These are phyloP conservation scores for Macrosteles quadrilineatus DNA, from an alignment of 1,140 invertebrate genomes.

Conservation along the genomic window DNA sequence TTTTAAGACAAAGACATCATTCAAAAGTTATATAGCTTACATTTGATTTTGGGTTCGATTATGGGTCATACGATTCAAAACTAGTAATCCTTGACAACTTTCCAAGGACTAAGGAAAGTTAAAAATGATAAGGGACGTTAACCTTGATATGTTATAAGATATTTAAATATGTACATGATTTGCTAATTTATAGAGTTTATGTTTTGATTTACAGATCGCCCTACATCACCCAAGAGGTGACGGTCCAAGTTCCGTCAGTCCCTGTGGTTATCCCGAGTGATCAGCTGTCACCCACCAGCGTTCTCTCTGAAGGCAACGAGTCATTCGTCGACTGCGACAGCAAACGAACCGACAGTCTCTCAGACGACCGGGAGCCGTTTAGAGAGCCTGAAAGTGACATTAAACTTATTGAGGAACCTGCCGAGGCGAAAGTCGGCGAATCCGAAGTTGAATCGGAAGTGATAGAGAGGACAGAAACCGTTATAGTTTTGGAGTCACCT, in stretches of 20 bases:
- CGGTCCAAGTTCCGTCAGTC: background rate
- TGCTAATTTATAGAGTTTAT: too few species aligned
- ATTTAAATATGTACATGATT: too few species aligned
- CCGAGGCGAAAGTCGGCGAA: background rate
- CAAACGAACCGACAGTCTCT: slow-evolving; percentile 21
- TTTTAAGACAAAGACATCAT: too few species aligned
- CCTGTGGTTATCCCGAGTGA: background rate
- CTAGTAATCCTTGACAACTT: too few species aligned
- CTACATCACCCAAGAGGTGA: slow-evolving; percentile 39
- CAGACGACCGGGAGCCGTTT: slow-evolving; percentile 12
- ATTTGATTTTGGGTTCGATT: too few species aligned
- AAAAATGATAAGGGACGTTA: too few species aligned
- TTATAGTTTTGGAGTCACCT: slow-evolving; percentile 3
- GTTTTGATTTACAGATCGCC: slow-evolving; percentile 42
- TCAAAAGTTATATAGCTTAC: too few species aligned
- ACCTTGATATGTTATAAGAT: too few species aligned
- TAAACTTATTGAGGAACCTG: background rate
- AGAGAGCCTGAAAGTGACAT: slow-evolving; percentile 5
- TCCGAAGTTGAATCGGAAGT: background rate
- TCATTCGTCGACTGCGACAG: slow-evolving; percentile 31
- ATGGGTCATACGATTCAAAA: too few species aligned
- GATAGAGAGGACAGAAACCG: background rate
- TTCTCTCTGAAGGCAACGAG: slow-evolving; percentile 24
- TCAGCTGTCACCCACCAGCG: slow-evolving; percentile 18
- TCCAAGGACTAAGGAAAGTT: too few species aligned